Conservation (phyloP, 1,140 invertebrate genomes). For the Caligus rogercresseyi region DNA sequence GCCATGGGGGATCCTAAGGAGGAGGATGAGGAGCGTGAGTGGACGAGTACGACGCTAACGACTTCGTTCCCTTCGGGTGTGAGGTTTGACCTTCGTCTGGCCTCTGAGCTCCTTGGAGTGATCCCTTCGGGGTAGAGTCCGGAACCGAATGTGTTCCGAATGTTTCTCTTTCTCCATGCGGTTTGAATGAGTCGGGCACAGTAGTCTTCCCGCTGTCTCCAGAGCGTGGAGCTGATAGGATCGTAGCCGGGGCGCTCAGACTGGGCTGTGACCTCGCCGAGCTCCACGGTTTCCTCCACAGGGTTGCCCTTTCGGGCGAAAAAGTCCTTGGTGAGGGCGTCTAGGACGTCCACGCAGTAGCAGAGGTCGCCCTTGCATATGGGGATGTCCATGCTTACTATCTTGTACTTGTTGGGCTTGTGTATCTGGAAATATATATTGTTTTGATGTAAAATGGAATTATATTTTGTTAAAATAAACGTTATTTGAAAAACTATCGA, state of each 20-base stretch:
- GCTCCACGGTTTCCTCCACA: conserved; percentile 65
- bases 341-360: conserved; percentile 93
- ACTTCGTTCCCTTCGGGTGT: not conserved
- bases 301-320: conserved; percentile 67
- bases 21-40: not conserved
- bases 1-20: not conserved
- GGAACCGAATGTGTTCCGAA: not conserved
- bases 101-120: not conserved
- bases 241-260: conserved; percentile 72
- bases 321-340: conserved; percentile 71
- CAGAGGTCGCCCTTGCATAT: conserved; percentile 91
- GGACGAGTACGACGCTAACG: not conserved
- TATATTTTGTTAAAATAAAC: too few relatives aligned
- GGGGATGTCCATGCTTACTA: conserved; percentile 93
- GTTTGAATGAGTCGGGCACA: conserved; percentile 85
- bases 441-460: too few relatives aligned
- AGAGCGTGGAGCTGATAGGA: conserved; percentile 75
- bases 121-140: not conserved
- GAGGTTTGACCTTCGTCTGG: not conserved
- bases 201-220: conserved; percentile 86
- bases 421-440: conserved; percentile 62
- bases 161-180: conserved; percentile 43
- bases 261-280: conserved; percentile 46
- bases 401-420: conserved; percentile 96
- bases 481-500: too few relatives aligned